Evolutionary conservation across 2,797 vertebrate species (phyloP).

Genomic region (Gymnocypris eckloni): DNA sequence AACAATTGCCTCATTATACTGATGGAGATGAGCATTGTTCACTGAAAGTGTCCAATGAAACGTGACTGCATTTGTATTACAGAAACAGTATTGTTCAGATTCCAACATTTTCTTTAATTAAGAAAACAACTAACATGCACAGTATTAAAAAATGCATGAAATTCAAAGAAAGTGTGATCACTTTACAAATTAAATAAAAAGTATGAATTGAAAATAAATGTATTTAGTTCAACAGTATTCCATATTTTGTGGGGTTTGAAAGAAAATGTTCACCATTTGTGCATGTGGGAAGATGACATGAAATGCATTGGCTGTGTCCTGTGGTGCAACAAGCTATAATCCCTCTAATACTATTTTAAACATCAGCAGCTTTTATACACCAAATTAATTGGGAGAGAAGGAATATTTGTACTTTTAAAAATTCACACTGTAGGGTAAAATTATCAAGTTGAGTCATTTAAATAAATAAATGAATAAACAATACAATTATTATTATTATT

Average conservation of each 20-base stretch:
- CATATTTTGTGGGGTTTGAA: neutral
- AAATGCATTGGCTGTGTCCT: neutral
- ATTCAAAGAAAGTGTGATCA: neutral
- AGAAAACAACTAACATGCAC: neutral
- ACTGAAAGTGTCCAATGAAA: constrained; percentile 36
- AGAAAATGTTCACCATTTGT: neutral
- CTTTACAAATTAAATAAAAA: constrained; percentile 5
- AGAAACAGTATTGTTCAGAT: constrained; percentile 5
- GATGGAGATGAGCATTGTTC: constrained; percentile 54
- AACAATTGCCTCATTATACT: constrained; percentile 55
- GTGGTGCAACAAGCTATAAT: neutral
- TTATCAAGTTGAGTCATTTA: neutral
- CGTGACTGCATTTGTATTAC: neutral
- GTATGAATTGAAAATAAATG: neutral
- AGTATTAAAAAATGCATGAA: neutral
- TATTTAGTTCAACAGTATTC: neutral
- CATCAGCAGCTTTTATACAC: neutral
- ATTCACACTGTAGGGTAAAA: too few species aligned
- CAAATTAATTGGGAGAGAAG: neutral
- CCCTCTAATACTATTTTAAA: constrained; percentile 10
- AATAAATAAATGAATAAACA: neutral
- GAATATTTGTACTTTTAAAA: neutral
- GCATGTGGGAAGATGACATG: neutral
- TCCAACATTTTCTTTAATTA: constrained; percentile 13
- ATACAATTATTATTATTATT: too few species aligned